A percentile compares a stretch with the other conserved stretches of the same genome.
Evolutionary conservation across 2,888 invertebrate genomes (phyloP).

Genomic region (Agrochola macilenta): DNA sequence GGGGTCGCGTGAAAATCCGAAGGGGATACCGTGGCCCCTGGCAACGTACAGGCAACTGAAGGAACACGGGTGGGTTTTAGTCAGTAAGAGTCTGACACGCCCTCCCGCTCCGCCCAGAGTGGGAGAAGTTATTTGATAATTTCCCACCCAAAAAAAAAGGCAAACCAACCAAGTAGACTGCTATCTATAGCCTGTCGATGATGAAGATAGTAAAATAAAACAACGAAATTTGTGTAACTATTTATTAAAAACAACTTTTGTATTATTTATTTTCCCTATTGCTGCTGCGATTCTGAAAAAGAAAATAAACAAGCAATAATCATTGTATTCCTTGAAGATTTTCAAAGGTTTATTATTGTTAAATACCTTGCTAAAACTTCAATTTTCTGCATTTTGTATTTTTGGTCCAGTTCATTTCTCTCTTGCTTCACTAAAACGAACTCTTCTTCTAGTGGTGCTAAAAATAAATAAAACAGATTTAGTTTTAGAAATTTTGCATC

Average conservation of each 20-base stretch:
- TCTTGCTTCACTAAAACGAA: constrained; percentile 61
- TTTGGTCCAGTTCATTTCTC: constrained; percentile 62
- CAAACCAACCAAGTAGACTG: not conserved
- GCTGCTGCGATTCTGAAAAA: constrained; percentile 57
- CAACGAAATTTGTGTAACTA: not conserved
- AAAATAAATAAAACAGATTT: constrained; percentile 22
- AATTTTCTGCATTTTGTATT: constrained; percentile 64
- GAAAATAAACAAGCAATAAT: not conserved
- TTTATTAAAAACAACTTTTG: constrained; percentile 53
- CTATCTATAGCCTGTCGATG: not conserved
- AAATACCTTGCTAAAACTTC: constrained; percentile 55
- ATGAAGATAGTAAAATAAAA: constrained; percentile 25
- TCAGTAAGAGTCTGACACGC: too few species aligned
- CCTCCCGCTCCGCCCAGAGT: too few species aligned
- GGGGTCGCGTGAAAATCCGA: too few species aligned
- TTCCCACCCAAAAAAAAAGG: too few species aligned
- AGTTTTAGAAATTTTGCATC: not conserved
- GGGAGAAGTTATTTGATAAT: too few species aligned
- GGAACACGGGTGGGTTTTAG: too few species aligned
- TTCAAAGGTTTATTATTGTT: not conserved
- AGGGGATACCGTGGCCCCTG: too few species aligned
- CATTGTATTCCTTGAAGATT: not conserved
- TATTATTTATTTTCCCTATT: constrained; percentile 45
- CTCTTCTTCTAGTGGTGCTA: constrained; percentile 59
- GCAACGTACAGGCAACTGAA: too few species aligned